Conservation (phyloP, 2,888 invertebrate genomes). For the Rugalucina vietnamica region DNA sequence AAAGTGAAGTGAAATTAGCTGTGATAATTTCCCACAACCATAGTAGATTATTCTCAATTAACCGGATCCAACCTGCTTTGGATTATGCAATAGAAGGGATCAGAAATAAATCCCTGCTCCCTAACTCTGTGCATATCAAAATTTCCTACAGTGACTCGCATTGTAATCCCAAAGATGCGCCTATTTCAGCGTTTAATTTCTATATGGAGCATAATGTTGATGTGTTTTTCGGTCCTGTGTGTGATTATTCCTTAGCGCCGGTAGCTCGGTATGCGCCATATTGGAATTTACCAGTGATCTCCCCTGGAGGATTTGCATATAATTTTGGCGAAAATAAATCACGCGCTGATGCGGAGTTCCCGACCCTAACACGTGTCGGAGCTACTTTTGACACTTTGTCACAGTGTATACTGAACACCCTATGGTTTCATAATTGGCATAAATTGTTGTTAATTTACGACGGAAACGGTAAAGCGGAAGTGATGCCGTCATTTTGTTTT, state of each 20-base stretch:
- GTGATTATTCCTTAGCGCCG: slow-evolving; percentile 91
- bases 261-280: slow-evolving; percentile 94
- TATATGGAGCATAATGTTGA: slow-evolving; percentile 69
- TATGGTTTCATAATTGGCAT: slow-evolving; percentile 64
- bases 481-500: slow-evolving; percentile 89
- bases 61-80: slow-evolving; percentile 69
- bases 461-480: slow-evolving; percentile 89
- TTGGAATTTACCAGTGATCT: slow-evolving; percentile 96
- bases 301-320: slow-evolving; percentile 84
- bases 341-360: slow-evolving; percentile 53
- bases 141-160: slow-evolving; percentile 73
- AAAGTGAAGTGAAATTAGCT: slow-evolving; percentile 29
- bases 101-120: slow-evolving; percentile 39
- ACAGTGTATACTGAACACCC: slow-evolving; percentile 44
- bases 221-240: slow-evolving; percentile 81
- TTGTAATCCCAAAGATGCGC: slow-evolving; percentile 72
- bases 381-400: slow-evolving; percentile 68
- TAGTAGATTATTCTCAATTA: slow-evolving; percentile 67
- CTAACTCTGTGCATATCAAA: slow-evolving; percentile 44
- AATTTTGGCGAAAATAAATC: slow-evolving; percentile 77
- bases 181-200: slow-evolving; percentile 77
- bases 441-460: slow-evolving; percentile 89
- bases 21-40: slow-evolving; percentile 42
- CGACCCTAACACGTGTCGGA: slow-evolving; percentile 74
- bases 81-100: slow-evolving; percentile 69